Conservation (phyloP, 2,888 invertebrate species). For the Stenotaenia linearis region DNA sequence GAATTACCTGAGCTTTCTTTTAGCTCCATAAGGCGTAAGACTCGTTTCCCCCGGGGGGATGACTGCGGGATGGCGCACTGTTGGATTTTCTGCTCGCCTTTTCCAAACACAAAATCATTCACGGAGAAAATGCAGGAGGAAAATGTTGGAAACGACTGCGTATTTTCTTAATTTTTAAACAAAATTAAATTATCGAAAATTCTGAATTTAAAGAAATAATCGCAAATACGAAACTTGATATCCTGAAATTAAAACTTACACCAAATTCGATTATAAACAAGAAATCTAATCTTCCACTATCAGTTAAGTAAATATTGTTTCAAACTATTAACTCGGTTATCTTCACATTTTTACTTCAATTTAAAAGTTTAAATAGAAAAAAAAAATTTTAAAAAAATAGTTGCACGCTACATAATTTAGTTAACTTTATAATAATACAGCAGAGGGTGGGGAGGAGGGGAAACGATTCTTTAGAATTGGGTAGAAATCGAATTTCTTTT, state of each 20-base stretch:
- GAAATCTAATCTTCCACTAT: no score
- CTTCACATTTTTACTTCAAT: no score
- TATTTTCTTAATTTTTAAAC: no score
- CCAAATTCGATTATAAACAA: no score
- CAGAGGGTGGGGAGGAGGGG: background rate
- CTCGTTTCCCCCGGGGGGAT: background rate
- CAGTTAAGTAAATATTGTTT: no score
- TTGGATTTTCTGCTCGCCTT: background rate
- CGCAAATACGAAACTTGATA: no score
- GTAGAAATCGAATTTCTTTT: background rate
- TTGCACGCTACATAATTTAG: background rate
- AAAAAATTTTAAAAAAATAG: no score
- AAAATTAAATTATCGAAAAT: no score
- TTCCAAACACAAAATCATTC: background rate
- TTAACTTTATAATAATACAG: background rate
- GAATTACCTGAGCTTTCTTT: background rate
- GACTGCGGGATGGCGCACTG: background rate
- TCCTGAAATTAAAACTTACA: no score
- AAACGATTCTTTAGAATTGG: constrained; percentile 1
- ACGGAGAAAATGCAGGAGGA: background rate
- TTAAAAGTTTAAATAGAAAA: background rate
- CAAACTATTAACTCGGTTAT: no score
- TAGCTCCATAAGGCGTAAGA: background rate
- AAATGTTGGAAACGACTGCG: no score
- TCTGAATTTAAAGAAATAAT: no score